Base-by-base conservation (phyloP, 2,888 invertebrate genomes). In the Xiphydria camelus region DNA sequence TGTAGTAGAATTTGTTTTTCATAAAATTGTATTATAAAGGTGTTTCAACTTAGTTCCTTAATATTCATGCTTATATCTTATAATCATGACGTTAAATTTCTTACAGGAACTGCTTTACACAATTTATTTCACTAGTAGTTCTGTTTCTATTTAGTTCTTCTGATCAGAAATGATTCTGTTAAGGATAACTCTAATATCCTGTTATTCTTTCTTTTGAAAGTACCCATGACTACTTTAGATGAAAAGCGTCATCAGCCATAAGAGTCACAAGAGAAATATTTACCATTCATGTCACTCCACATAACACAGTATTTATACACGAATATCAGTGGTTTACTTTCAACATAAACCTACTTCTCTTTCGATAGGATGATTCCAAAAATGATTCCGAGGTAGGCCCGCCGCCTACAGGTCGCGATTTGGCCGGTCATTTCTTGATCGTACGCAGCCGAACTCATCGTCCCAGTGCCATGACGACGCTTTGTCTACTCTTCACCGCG, bases 401-500 rank as follows among this genome's bases (percentile, higher is more conserved):
- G 50, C 53, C 45, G 48, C 65, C 55, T n/a, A 67, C 61, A 29
- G 45, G 25, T 22, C 62, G 68, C 22, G 49, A 37, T 44, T 50
- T 55, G n/a, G 55, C 62, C 2, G 67, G 68, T 23, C 75, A 76
- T 41, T 79, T 77, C 52, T 66, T 76, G 20, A 73, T 80, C 45
- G 64, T 80, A 22, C 68, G 76, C 17, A 75, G 78, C 26, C 76
- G 79, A 21, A 78, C 80, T 39, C 78, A 82, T 51, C 79, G 81
- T 43, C 81, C 81, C 42, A 85, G 81, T 25, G 79, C 80, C 23
- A 82, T 80, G 41, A 83, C 86, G 12, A 86, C 87, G 22, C 74
- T 87, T 36, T 83, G 86, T 65, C 78, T 91, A 42, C 81, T 88
- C 47, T 69, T 91, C 31, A 82, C 86, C 9, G 85, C 88, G 1